Base-by-base conservation (phyloP, 2,113 vertebrate species). In the Silurus meridionalis region DNA sequence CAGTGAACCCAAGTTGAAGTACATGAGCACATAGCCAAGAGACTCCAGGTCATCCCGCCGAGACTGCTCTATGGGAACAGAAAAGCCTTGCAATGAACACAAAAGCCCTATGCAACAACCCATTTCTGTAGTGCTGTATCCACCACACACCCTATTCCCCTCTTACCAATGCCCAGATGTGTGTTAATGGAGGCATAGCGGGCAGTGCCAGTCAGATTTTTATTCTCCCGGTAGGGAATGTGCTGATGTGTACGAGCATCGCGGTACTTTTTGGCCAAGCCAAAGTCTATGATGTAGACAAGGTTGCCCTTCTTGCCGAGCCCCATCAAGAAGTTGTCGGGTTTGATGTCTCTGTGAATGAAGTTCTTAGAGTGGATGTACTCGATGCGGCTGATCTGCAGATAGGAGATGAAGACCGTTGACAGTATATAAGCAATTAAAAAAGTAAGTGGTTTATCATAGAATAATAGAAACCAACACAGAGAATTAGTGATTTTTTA, bases 311-410 rank as follows among this genome's bases (percentile, higher is more conserved):
- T 99, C 92, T 99, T 99, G 80, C 97, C 98, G 0, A 99, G 96
- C 15, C 98, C 98, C 98, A 99, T 99, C 82, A 99, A 95, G 91
- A 99, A 99, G 93, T 99, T 99, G 91, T 99, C 98, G 0, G 98
- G 98, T 90, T 99, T 99, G 87, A 99, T 97, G 55, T 99, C 98
- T 89, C 98, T 94, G 93, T 99, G 98, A 91, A 99, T 99, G 92
- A 99, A 99, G 94, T 99, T 99, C 96, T 99, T 99, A 90, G 97
- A 98, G 96, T 99, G 98, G 93, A 99, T 98, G 90, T 97, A 99
- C 90, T 99, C 97, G 5, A 99, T 99, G 88, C 98, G 95, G 88
- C 97, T 99, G 94, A 99, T 99, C 97, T 99, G 92, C 60, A 83
- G 28, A 82, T n/a, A 85, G 57, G 9, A 84, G 28, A 14, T n/a